Evolutionary conservation across 2,888 invertebrate genomes (phyloP), one percentile per base, ranked within the genome.

Genomic region (Acutogordius australiensis): DNA sequence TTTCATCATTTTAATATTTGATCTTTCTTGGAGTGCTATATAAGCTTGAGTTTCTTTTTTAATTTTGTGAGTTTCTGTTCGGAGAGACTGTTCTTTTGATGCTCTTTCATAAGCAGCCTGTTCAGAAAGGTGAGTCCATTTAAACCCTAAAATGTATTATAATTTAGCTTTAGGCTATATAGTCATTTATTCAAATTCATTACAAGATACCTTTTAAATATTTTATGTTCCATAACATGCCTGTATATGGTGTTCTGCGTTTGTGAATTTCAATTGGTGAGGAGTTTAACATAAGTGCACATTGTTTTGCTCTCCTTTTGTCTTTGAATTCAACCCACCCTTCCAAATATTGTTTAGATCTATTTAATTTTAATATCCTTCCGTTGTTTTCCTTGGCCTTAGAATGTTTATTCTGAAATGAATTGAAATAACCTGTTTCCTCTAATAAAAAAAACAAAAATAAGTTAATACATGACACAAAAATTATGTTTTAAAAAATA

Each of bases 261-360:
- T 66, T 67, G 51, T 68, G 28, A 18, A 30, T n/a, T 29, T 57
- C 58, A 28, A 29, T 57, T 4, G 58, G 29, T 18, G 58, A 18
- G 8, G 28, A 28, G 29, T 57, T 57, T 23, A 57, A 30, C 58
- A 57, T 57, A 29, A 8, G 4, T 8, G 58, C 58, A 4, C 4
- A 28, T 23, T 13, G 4, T 60, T 62, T 62, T 0, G 90, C 91
- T 1, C 81, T 75, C 65, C 78, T 79, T 71, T 88, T 88, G 65
- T 81, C 81, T 67, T 81, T 78, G 70, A 87, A 91, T 71, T 91
- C 91, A 0, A 91, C 77, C 91, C 91, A 91, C 1, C 90, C 91
- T 76, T 91, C 91, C 0, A 67, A 64, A 63, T 68, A 71, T 2
- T 30, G 28, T 27, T 57, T 30, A 21, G n/a, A n/a, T n/a, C n/a